A percentile compares a stretch with the other conserved stretches of the same genome.
Evolutionary conservation across 1,140 invertebrate genomes (phyloP).

Genomic region (Trialeurodes vaporariorum): DNA sequence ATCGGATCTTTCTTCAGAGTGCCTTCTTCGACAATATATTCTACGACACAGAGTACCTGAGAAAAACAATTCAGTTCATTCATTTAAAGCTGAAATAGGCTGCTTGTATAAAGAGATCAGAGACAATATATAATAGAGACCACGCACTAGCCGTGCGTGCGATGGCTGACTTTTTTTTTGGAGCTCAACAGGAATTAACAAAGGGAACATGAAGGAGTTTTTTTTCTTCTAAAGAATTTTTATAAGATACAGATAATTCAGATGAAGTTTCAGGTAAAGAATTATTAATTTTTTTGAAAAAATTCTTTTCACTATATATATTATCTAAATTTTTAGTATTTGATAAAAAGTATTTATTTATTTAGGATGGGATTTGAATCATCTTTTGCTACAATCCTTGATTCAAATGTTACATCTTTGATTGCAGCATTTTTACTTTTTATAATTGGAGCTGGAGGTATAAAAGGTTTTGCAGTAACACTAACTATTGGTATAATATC

Average conservation of each 20-base stretch:
- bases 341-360: background rate
- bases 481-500: conserved; percentile 21
- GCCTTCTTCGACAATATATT: conserved; percentile 24
- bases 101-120: no score
- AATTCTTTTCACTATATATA: no score
- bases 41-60: conserved; percentile 23
- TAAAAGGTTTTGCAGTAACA: conserved; percentile 23
- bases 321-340: background rate
- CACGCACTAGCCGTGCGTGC: no score
- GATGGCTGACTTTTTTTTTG: no score
- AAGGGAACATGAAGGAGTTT: no score
- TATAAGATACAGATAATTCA: no score
- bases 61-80: conserved; percentile 17
- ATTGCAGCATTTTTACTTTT: conserved; percentile 20
- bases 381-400: conserved; percentile 22
- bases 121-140: no score
- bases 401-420: conserved; percentile 25
- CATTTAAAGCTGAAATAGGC: no score
- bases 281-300: no score
- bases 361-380: conserved; percentile 21
- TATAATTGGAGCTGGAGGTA: conserved; percentile 21
- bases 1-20: conserved; percentile 14
- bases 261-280: no score
- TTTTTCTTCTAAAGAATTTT: no score
- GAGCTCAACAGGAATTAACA: no score